Evolutionary conservation across 2,113 vertebrate species (phyloP).

Genomic region (Mungos mungo): DNA sequence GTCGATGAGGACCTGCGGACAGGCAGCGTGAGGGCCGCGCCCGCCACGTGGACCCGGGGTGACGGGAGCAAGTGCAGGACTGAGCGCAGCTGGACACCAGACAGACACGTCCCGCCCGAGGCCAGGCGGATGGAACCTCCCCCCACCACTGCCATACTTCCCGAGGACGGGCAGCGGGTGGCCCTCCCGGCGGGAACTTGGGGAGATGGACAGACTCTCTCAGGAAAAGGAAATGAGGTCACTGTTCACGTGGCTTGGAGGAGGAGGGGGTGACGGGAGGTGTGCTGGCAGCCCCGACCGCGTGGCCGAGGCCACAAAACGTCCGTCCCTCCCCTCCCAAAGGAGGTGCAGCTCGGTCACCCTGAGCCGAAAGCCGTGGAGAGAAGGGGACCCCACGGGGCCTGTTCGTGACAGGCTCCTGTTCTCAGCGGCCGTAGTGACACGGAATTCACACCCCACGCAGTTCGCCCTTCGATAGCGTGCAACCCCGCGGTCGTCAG

Average conservation of each 20-base stretch:
- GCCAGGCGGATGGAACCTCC: not conserved
- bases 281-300: fast-evolving
- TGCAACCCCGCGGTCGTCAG: fast-evolving
- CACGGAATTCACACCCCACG: not conserved
- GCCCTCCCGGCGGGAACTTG: fast-evolving
- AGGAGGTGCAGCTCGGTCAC: fast-evolving
- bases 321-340: not conserved
- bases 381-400: fast-evolving
- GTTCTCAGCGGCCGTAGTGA: fast-evolving
- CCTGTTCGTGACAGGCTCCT: fast-evolving
- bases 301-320: fast-evolving
- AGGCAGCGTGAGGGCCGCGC: not conserved
- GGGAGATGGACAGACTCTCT: fast-evolving
- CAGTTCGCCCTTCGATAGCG: fast-evolving
- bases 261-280: fast-evolving
- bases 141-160: fast-evolving
- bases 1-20: constrained; percentile 92
- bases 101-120: too few relatives aligned
- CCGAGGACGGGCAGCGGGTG: fast-evolving
- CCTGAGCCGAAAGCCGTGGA: not conserved
- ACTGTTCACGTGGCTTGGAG: fast-evolving
- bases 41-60: fast-evolving
- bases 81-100: not conserved
- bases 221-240: not conserved
- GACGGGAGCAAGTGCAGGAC: not conserved